Evolutionary conservation across 1,140 invertebrate species (phyloP).

Genomic region (Diorhabda sublineata): DNA sequence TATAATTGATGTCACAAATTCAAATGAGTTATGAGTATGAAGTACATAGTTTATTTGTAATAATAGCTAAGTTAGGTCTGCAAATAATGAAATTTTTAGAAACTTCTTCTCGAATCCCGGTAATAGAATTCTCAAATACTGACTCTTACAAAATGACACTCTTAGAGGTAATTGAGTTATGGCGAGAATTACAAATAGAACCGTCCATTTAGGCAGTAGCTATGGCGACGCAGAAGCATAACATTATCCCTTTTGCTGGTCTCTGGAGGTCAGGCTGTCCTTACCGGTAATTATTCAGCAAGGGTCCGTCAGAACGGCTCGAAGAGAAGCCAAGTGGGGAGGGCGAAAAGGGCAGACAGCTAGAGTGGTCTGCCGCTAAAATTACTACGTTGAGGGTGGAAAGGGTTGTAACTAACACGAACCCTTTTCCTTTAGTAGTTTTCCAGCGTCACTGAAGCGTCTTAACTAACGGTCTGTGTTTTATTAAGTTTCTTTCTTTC

Average conservation of each 20-base stretch:
- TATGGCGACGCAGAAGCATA: conserved; percentile 18
- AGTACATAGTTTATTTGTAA: no score
- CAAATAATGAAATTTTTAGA: no score
- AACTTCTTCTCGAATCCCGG: no score
- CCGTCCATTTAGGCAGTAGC: conserved; percentile 1
- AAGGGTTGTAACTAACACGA: conserved; percentile 33
- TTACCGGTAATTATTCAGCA: conserved; percentile 35
- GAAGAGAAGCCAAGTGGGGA: conserved; percentile 2
- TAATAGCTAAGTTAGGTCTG: no score
- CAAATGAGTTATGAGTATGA: no score
- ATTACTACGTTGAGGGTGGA: conserved; percentile 33
- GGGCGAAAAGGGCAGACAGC: conserved; percentile 5
- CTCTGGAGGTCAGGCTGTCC: conserved; percentile 35
- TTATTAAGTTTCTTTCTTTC: no score
- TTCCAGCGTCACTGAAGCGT: conserved; percentile 4
- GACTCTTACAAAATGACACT: background rate
- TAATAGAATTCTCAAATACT: no score
- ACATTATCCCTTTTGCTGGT: conserved; percentile 30
- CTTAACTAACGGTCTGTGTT: conserved; percentile 23
- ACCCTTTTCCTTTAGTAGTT: background rate
- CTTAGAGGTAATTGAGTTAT: conserved; percentile 1
- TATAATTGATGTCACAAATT: no score
- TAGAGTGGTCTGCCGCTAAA: conserved; percentile 25
- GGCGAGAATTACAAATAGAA: conserved; percentile 2
- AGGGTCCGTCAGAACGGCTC: conserved; percentile 28